Evolutionary conservation across 2,797 vertebrate species (phyloP).

Genomic region (Melopsittacus undulatus): DNA sequence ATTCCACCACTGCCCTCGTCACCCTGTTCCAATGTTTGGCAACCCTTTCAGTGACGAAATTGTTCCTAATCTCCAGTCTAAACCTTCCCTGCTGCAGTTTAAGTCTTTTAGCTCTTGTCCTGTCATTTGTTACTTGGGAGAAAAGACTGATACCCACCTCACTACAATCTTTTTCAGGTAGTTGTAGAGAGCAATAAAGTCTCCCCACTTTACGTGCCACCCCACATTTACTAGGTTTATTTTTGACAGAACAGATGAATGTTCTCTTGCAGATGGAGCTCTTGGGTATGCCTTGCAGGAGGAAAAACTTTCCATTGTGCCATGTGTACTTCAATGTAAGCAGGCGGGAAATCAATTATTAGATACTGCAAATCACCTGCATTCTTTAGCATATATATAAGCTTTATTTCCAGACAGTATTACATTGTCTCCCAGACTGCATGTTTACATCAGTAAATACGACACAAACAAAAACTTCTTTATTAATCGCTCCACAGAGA

Average conservation of each 20-base stretch:
- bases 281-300: background rate
- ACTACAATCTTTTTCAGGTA: no score
- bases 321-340: accelerated
- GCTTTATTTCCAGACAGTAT: background rate
- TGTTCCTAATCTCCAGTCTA: no score
- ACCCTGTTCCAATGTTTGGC: no score
- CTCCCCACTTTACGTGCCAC: no score
- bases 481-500: background rate
- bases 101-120: no score
- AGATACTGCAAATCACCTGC: background rate
- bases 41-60: no score
- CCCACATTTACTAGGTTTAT: no score
- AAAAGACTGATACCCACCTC: no score
- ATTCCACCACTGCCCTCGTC: no score
- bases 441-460: background rate
- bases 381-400: background rate
- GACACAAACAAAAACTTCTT: background rate
- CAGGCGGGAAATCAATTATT: background rate
- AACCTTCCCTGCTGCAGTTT: no score
- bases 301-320: background rate
- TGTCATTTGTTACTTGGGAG: no score
- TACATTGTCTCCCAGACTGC: background rate
- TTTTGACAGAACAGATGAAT: background rate
- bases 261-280: background rate
- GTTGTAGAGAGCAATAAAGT: no score